These are phyloP conservation scores for Rattus norvegicus DNA, from an alignment of 2,113 vertebrate species.

Conservation along the genomic window GRCr8 NC_086023.1:135769001-135769500, in stretches of 20 bases:
- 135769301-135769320: neutral
- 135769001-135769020: too few species aligned
- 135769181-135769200: neutral
- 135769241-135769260: neutral
- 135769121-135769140: neutral
- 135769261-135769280: neutral
- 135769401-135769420: neutral
- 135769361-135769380: neutral
- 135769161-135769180: neutral
- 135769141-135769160: neutral
- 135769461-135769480: neutral
- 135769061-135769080: neutral
- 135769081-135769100: neutral
- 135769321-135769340: neutral
- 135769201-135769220: neutral
- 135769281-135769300: neutral
- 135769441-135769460: neutral
- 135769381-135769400: neutral
- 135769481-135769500: neutral
- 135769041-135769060: too few species aligned
- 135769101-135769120: neutral
- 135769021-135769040: neutral
- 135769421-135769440: neutral
- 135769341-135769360: neutral
- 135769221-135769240: neutral